Percentiles rank a stretch among this genome's conserved stretches.
phyloP scores from a whole-genome alignment of 53 echinoderm and acorn worm species.

The Hippasteria phrygiana region DNA sequence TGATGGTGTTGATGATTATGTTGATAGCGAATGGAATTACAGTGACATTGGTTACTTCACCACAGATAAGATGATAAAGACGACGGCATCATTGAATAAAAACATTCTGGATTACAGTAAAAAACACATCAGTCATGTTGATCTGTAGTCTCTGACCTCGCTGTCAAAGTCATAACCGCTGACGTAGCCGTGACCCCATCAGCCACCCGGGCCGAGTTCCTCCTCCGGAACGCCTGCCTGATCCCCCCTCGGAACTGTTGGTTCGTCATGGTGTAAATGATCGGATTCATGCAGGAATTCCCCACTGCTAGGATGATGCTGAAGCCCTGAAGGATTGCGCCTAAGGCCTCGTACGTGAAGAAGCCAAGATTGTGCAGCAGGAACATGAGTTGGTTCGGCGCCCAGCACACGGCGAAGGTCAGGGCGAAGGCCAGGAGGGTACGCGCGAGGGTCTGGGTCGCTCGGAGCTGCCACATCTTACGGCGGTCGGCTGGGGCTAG shows the following conservation, averaged over 20 bases:
- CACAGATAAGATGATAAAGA: too few species aligned
- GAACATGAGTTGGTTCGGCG: conserved; percentile 9
- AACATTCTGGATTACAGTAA: too few species aligned
- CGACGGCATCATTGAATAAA: too few species aligned
- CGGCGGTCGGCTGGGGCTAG: background rate
- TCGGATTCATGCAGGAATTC: conserved; percentile 8
- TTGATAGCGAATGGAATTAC: too few species aligned
- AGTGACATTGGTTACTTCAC: too few species aligned
- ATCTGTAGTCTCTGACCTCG: too few species aligned
- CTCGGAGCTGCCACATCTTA: background rate
- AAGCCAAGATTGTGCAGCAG: conserved; percentile 8
- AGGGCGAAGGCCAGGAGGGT: too few species aligned
- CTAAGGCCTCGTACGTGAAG: background rate
- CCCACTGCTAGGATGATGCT: conserved; percentile 38
- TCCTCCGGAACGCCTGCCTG: background rate
- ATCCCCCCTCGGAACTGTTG: conserved; percentile 16
- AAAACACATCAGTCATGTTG: too few species aligned
- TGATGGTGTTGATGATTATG: too few species aligned
- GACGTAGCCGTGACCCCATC: background rate
- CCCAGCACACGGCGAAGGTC: conserved; percentile 36
- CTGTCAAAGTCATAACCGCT: too few species aligned
- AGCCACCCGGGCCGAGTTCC: background rate
- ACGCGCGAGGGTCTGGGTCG: background rate
- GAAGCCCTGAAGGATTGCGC: background rate
- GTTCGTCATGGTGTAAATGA: conserved; percentile 32